Evolutionary conservation across 2,888 invertebrate genomes (phyloP), one percentile per base, ranked within the genome.

Genomic region (Caenorhabditis sinica): DNA sequence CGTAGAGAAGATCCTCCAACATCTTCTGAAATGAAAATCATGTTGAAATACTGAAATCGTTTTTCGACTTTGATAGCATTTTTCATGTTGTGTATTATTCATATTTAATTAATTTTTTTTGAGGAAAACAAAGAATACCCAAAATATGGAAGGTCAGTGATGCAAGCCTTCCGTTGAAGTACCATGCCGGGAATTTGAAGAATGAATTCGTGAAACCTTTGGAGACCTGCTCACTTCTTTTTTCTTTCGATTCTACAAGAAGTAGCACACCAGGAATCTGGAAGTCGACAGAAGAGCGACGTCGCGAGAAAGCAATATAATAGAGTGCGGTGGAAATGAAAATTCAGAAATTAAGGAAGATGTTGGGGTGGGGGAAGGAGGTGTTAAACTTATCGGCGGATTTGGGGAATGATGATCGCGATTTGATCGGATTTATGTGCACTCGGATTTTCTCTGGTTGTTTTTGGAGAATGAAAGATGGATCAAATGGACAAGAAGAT

Each of bases 1-100:
- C 88, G 74, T 86, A 88, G 33, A 89, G 40, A 8, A 89, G 72
- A 63, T 89, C 89, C 71, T 88, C 88, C 51, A 88, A n/a, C 89
- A 89, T 89, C 49, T 81, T 77, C 85, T 85, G 79, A 79, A 85
- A 69, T 20, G 6, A 40, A 40, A 5, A 40, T n/a, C 40, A 5
- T 23, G 17, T n/a, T 17, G 11, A 5, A 30, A 23, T 0, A 36
- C n/a, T 61, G 20, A 74, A 61, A 17, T n/a, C n/a, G n/a, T n/a
- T n/a, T n/a, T n/a, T n/a, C n/a, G n/a, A 40, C 40, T 11, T 13
- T 40, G 40, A 33, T 33, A 13, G 40, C 2, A 40, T 6, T 3
- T 56, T 28, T 28, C 4, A 13, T 28, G 23, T 28, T 56, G 36
- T 20, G 13, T 36, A 56, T 28, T 30, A 28, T 25, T n/a, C n/a